phyloP scores from a whole-genome alignment of 1,140 invertebrate genomes.

The Drosophila tropicalis region DNA sequence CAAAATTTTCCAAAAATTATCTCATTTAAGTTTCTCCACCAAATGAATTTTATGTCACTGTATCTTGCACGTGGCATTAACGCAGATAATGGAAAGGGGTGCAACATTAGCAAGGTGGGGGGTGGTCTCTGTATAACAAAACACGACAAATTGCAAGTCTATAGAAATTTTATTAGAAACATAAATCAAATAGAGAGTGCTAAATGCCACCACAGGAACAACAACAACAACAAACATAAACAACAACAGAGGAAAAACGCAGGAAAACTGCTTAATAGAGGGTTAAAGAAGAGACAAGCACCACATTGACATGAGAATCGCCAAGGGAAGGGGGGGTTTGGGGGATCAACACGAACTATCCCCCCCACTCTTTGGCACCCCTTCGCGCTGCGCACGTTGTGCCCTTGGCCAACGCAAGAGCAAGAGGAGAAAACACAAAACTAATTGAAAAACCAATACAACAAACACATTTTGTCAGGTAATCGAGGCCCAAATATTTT shows the following conservation, averaged over 20 bases:
- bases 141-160: constrained; percentile 76
- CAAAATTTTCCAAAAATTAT: no score
- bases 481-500: constrained; percentile 30
- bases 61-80: constrained; percentile 55
- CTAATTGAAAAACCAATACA: constrained; percentile 78
- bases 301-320: constrained; percentile 11
- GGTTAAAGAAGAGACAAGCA: constrained; percentile 9
- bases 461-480: constrained; percentile 16
- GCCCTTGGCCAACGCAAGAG: constrained; percentile 8
- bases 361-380: not conserved
- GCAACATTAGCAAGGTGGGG: constrained; percentile 9
- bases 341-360: constrained; percentile 26
- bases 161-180: constrained; percentile 81
- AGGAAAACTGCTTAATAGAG: constrained; percentile 17
- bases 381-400: not conserved
- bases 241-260: constrained; percentile 21
- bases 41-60: constrained; percentile 31
- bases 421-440: constrained; percentile 37
- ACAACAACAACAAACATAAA: constrained; percentile 43
- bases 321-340: not conserved
- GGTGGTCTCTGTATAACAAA: constrained; percentile 43
- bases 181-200: constrained; percentile 71
- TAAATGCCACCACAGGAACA: constrained; percentile 30
- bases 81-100: not conserved
- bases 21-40: not conserved